Evolutionary conservation across 2,113 vertebrate species (phyloP).

Genomic region (Cnemophilus loriae): DNA sequence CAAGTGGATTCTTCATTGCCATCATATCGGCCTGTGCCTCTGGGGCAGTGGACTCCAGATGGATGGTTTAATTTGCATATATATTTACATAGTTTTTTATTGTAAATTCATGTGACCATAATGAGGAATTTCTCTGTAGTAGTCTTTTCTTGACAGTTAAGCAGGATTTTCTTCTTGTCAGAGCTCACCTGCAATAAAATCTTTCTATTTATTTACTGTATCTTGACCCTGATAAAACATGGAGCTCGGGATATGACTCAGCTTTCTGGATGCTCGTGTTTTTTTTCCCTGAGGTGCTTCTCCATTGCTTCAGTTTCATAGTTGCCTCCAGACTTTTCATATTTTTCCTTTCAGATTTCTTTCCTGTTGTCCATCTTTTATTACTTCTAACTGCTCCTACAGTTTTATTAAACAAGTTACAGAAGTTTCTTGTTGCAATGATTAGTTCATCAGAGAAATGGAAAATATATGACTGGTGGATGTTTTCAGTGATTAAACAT

Average conservation of each 20-base stretch:
- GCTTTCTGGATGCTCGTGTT: background rate
- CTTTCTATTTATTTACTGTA: background rate
- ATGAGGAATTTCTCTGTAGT: background rate
- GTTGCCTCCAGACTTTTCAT: background rate
- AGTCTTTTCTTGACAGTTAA: background rate
- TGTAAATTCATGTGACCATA: background rate
- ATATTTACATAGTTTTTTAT: conserved; percentile 2
- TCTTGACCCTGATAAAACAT: background rate
- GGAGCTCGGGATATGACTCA: background rate
- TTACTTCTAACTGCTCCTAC: background rate
- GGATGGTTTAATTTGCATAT: conserved; percentile 23
- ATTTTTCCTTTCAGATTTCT: background rate
- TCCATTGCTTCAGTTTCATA: background rate
- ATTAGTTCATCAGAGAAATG: background rate
- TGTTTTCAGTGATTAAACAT: background rate
- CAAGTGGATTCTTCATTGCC: background rate
- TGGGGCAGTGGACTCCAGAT: background rate
- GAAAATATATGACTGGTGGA: background rate
- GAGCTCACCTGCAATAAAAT: background rate
- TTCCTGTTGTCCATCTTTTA: background rate
- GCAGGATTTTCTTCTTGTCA: background rate
- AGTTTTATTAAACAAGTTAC: background rate
- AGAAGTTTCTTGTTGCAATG: background rate
- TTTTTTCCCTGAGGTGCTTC: background rate
- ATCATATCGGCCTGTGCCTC: background rate